phyloP scores from a whole-genome alignment of 1,140 invertebrate species.

The Caenorhabditis brenneri region DNA sequence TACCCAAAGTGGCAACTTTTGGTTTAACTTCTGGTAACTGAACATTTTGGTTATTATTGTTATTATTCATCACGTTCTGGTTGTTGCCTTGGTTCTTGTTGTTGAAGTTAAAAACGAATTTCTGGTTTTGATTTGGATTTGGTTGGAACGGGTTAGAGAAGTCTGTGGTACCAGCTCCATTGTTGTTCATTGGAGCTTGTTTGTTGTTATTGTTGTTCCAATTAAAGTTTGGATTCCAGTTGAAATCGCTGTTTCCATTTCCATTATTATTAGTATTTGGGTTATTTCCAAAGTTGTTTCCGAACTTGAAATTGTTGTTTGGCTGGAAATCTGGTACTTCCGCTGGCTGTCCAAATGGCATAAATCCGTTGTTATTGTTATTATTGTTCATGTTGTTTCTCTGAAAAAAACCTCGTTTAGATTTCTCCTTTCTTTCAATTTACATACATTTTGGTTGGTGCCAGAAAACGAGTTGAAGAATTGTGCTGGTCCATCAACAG shows the following conservation, averaged over 20 bases:
- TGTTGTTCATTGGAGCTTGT: conserved; percentile 11
- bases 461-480: conserved; percentile 8
- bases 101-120: conserved; percentile 42
- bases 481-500: conserved; percentile 25
- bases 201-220: conserved; percentile 47
- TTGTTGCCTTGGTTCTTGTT: background rate
- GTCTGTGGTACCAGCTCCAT: background rate
- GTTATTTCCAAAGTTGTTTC: conserved; percentile 29
- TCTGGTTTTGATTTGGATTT: conserved; percentile 30
- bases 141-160: conserved; percentile 40
- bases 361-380: background rate
- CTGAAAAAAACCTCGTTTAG: background rate
- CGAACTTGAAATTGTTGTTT: conserved; percentile 35
- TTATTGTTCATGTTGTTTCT: conserved; percentile 5
- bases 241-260: conserved; percentile 1
- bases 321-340: conserved; percentile 18
- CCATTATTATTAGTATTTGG: conserved; percentile 1
- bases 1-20: conserved; percentile 46
- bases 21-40: background rate
- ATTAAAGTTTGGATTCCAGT: conserved; percentile 35
- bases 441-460: background rate
- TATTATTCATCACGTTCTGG: background rate
- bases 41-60: conserved; percentile 29
- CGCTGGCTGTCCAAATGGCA: background rate
- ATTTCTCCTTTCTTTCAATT: background rate